Percentiles rank a stretch among this genome's conserved stretches.
These are phyloP conservation scores for Chlorops oryzae DNA, from an alignment of 1,140 invertebrate species.

Conservation along the genomic window DNA sequence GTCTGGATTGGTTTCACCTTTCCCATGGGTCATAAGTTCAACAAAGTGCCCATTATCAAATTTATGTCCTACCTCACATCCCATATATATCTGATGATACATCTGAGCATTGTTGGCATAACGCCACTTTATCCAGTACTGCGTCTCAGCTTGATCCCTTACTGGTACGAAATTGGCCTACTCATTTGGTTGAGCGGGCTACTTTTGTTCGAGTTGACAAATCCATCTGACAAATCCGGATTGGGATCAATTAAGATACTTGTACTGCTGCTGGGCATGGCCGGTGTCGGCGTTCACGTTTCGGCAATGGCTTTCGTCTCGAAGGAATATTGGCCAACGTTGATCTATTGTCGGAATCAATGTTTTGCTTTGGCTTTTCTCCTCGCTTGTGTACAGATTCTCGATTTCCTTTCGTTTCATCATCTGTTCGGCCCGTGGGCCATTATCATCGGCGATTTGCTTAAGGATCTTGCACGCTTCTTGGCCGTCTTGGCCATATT, in stretches of 20 bases:
- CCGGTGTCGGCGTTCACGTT: constrained; percentile 86
- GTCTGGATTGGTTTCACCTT: constrained; percentile 95
- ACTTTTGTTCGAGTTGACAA: constrained; percentile 91
- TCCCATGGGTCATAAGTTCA: constrained; percentile 90
- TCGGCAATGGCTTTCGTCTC: constrained; percentile 66
- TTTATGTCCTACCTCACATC: constrained; percentile 99
- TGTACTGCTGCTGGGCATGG: constrained; percentile 85
- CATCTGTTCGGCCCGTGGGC: constrained; percentile 98
- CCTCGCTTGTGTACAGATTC: constrained; percentile 91
- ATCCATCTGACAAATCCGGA: constrained; percentile 91
- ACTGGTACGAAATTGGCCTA: constrained; percentile 95
- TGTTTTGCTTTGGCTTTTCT: constrained; percentile 91
- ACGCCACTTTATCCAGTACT: constrained; percentile 80
- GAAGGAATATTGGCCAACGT: constrained; percentile 67
- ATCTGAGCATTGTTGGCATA: constrained; percentile 86
- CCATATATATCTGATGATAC: constrained; percentile 93
- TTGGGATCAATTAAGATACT: constrained; percentile 89
- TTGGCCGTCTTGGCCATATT: constrained; percentile 95
- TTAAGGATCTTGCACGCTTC: constrained; percentile 91
- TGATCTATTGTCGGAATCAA: constrained; percentile 92
- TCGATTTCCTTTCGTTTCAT: constrained; percentile 97
- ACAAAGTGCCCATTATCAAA: constrained; percentile 96
- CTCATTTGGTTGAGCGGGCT: constrained; percentile 93
- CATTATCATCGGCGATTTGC: constrained; percentile 82
- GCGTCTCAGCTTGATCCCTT: constrained; percentile 64